These are phyloP conservation scores for Mergus octosetaceus DNA, from an alignment of 2,797 vertebrate species.

Conservation along the genomic window DNA sequence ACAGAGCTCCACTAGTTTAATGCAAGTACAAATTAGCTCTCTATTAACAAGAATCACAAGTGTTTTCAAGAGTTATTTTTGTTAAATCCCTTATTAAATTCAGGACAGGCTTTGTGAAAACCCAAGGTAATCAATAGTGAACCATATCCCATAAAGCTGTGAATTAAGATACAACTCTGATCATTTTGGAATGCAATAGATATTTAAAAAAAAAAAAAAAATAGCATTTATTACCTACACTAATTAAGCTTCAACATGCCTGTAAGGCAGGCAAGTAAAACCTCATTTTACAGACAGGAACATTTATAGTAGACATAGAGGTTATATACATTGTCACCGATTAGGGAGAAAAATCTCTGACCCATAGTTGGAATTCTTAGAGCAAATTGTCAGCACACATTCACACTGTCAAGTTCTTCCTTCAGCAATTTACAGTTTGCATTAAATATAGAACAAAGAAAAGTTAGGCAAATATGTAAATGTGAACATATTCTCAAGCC, in stretches of 20 bases:
- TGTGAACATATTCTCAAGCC: neutral
- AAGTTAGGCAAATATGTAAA: neutral
- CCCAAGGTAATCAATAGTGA: conserved; percentile 8
- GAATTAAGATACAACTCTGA: conserved; percentile 37
- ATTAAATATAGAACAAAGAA: neutral
- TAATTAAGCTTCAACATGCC: conserved; percentile 55
- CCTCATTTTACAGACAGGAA: conserved; percentile 35
- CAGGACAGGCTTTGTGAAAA: neutral
- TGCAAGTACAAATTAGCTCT: neutral
- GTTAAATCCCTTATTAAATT: conserved; percentile 43
- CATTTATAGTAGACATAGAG: conserved; percentile 48
- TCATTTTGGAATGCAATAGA: conserved; percentile 48
- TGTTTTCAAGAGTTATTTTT: conserved; percentile 31
- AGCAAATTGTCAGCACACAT: conserved; percentile 7
- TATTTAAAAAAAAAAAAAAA: conserved; percentile 43
- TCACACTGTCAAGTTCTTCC: neutral
- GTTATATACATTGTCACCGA: conserved; percentile 41
- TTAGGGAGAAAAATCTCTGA: conserved; percentile 47
- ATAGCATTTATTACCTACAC: conserved; percentile 33
- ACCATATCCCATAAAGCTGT: conserved; percentile 10
- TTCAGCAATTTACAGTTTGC: neutral
- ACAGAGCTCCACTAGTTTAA: neutral
- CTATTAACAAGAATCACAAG: neutral
- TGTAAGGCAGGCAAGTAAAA: conserved; percentile 37
- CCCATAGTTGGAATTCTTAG: conserved; percentile 28